Evolutionary conservation across 2,113 vertebrate genomes (phyloP).

Genomic region (Mesocricetus auratus): DNA sequence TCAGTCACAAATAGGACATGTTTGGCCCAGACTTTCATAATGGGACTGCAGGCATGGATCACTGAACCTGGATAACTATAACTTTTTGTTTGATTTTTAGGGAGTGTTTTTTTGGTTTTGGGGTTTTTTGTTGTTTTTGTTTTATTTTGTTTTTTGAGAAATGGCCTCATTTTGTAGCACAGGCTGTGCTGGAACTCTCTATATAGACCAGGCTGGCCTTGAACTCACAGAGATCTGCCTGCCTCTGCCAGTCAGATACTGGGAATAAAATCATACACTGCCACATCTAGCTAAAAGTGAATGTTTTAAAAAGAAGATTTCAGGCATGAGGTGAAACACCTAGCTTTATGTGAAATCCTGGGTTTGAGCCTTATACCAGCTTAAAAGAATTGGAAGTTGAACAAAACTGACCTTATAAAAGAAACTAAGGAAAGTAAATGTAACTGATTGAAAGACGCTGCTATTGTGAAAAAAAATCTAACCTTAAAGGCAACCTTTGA

Average conservation of each 20-base stretch:
- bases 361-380: neutral
- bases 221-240: neutral
- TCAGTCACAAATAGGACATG: neutral
- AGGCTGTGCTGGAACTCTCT: neutral
- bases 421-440: neutral
- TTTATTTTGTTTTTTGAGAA: neutral
- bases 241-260: neutral
- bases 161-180: neutral
- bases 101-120: neutral
- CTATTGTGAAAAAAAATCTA: neutral
- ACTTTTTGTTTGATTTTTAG: neutral
- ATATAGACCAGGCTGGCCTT: neutral
- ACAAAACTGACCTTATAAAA: neutral
- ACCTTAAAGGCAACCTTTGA: slow-evolving; percentile 28
- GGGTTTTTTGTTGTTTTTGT: neutral
- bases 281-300: neutral
- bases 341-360: neutral
- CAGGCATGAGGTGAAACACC: neutral
- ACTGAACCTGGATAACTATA: neutral
- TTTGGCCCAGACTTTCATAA: neutral
- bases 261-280: neutral
- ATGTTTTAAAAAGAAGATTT: neutral
- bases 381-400: neutral
- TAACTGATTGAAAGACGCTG: neutral
- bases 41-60: neutral